Evolutionary conservation across 2,797 vertebrate species (phyloP), one percentile per base, ranked within the genome.

Genomic region (Martes flavigula): DNA sequence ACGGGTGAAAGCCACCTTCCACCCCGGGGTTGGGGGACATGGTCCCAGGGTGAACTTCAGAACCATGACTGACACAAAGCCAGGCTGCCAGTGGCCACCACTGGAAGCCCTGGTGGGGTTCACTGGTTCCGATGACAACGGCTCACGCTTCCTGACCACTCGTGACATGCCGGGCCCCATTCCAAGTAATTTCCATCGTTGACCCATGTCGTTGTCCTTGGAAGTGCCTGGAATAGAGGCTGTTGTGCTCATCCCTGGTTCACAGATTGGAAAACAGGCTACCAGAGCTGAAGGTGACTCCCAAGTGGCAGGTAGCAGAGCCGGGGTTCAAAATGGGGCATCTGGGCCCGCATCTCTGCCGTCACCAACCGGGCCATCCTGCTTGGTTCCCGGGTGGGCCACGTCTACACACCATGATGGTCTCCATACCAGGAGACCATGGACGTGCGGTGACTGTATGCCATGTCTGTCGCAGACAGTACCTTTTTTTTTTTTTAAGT

Each of bases 121-220:
- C 64, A 32, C 54, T 6, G 6, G 7, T 48, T 23, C 51, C 30
- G 38, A 43, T 38, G 9, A 66, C 21, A 58, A 35, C 1, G 0
- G 48, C 38, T 85, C 13, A 32, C 0, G 1, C 64, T 87, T 58
- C 21, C 40, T 73, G 46, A 48, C 15, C 27, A 15, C 1, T 0
- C 14, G 5, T 5, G 14, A 4, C 0, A 0, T 4, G 23, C 12
- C 5, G 0, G 66, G 62, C 25, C 14, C 30, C 0, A 0, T 32
- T 60, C 58, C 6, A 7, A 58, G 20, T 20, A 38, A n/a, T 81
- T 64, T 64, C 38, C 1, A 1, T 72, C 21, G 21, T 7, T 13
- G 35, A 46, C 48, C 9, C 20, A 21, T 27, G 40, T 0, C 2
- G 7, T 48, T 13, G 3, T 75, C 60, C 4, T 32, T 18, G 25